Evolutionary conservation across 2,888 invertebrate species (phyloP).

Genomic region (Drosophila parthenogenetica): DNA sequence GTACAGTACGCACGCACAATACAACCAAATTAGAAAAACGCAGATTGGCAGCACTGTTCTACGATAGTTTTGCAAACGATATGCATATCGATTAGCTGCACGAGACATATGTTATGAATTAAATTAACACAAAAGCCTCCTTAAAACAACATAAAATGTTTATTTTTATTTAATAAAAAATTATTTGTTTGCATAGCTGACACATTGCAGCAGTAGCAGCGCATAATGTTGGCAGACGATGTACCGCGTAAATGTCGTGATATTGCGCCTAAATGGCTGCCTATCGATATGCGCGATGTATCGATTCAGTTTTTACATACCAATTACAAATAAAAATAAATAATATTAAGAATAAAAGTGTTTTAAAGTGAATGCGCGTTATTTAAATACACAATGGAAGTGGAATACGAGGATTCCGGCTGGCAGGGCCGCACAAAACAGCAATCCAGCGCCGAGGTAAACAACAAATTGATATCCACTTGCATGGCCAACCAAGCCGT

Average conservation of each 20-base stretch:
- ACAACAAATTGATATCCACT: slow-evolving; percentile 3
- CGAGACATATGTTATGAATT: too few species aligned
- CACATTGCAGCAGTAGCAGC: background rate
- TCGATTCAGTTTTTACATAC: slow-evolving; percentile 24
- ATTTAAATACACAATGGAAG: slow-evolving; percentile 74
- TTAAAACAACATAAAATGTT: background rate
- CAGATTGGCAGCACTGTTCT: background rate
- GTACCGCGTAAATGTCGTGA: slow-evolving; percentile 14
- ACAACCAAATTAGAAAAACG: background rate
- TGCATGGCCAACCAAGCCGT: slow-evolving; percentile 29
- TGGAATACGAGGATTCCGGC: slow-evolving; percentile 84
- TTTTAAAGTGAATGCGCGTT: slow-evolving; percentile 3
- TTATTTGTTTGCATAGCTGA: too few species aligned
- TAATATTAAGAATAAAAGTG: slow-evolving; percentile 24
- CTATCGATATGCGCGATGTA: slow-evolving; percentile 25
- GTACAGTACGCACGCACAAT: slow-evolving; percentile 3
- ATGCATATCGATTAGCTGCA: background rate
- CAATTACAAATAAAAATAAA: slow-evolving; percentile 34
- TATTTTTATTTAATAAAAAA: too few species aligned
- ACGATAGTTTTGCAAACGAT: background rate
- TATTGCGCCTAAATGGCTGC: background rate
- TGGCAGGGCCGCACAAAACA: slow-evolving; percentile 80
- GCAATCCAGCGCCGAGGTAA: slow-evolving; percentile 54
- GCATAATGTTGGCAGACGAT: background rate
- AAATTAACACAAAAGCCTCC: too few species aligned